Evolutionary conservation across 2,113 vertebrate species (phyloP).

Genomic region (Cebus imitator): DNA sequence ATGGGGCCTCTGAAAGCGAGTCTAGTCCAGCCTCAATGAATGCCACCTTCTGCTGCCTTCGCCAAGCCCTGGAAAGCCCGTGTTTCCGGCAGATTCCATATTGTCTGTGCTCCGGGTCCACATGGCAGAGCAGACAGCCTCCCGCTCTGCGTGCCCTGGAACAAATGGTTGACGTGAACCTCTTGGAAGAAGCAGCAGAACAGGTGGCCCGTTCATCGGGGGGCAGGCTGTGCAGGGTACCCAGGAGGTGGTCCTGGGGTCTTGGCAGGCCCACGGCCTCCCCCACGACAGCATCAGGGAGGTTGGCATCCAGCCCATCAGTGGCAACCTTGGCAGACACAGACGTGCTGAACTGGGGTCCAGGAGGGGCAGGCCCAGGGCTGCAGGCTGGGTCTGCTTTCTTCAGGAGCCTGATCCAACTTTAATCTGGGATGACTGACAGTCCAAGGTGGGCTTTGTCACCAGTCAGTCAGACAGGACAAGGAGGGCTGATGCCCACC

Average conservation of each 20-base stretch:
- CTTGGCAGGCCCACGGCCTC: not conserved
- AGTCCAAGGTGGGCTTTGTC: fast-evolving
- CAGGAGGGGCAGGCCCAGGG: not conserved
- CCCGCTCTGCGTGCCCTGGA: not conserved
- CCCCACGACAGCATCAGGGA: not conserved
- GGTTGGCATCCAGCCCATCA: not conserved
- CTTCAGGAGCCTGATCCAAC: not conserved
- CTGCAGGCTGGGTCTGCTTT: not conserved
- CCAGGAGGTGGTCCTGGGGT: fast-evolving
- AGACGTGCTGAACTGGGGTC: fast-evolving
- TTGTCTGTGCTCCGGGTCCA: conserved; percentile 42
- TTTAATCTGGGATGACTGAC: not conserved
- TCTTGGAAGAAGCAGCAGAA: conserved; percentile 64
- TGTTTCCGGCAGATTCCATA: not conserved
- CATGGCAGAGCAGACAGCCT: conserved; percentile 1
- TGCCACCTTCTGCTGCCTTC: not conserved
- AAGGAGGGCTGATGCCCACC: not conserved
- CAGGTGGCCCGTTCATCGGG: conserved; percentile 62
- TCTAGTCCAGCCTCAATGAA: not conserved
- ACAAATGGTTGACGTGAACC: conserved; percentile 42
- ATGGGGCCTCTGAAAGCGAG: not conserved
- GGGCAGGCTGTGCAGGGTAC: not conserved
- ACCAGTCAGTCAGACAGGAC: conserved; percentile 2
- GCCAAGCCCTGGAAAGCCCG: fast-evolving
- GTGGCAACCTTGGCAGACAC: fast-evolving